Base-by-base conservation (phyloP, 1,140 invertebrate species). In the Meloidogyne chitwoodi region DNA sequence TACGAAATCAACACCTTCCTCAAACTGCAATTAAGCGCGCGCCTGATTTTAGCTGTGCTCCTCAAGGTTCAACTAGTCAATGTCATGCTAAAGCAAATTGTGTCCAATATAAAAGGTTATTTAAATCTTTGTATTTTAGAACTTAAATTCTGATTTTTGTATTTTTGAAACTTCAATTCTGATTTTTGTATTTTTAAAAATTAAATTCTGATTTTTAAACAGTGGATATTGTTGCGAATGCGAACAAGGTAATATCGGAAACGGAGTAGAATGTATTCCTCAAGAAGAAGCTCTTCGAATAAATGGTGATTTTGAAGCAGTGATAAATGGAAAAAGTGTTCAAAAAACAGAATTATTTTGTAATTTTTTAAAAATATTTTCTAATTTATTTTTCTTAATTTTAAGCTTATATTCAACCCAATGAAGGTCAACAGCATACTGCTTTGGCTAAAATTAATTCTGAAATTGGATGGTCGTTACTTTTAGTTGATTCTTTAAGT, bases 151-250 rank as follows among this genome's bases (percentile, higher is more conserved):
- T 27, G 4, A 2, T 8, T n/a, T 38, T 38, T 68, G 2, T 41
- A 31, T 31, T 31, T 31, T 31, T 6, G 29, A 6, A 31, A 31
- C 29, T 31, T 31, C 2, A 34, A 61, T 24, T 75, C 64, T 16
- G 31, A 24, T 4, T 29, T 29, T 29, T 68, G 22, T 68, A 1
- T 41, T 69, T 56, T 16, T 34, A 72, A 34, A 19, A 29, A 38
- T 14, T 76, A 34, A 24, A 76, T 78, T 26, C 16, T 44, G 3
- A 16, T 48, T 29, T 27, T 82, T 88, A 91, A 63, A 88, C 89
- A 61, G 56, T n/a, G 94, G 94, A 11, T 95, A 93, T 84, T 98
- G 95, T 84, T 98, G 95, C 87, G 89, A 91, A 68, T 98, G 95
- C 86, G 89, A 91, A 27, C 84, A 90, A 0, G 92, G 91, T 41